Evolutionary conservation across 1,140 invertebrate species (phyloP), one percentile per base, ranked within the genome.

Genomic region (Galendromus occidentalis): DNA sequence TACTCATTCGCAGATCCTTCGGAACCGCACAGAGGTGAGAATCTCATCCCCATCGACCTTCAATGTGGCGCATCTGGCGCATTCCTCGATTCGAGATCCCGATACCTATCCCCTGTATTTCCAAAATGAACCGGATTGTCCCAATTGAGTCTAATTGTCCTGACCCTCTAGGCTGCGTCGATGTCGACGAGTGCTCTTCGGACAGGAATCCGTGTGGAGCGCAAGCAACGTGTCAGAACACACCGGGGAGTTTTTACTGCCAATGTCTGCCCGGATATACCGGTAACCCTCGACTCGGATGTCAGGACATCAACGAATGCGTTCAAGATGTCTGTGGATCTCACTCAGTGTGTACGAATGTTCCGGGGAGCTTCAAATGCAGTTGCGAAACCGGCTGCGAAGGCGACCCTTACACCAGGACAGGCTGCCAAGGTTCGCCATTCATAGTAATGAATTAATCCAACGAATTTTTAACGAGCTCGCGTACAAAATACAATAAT

Each of bases 201-300:
- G 69, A 70, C 59, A 59, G 67, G 25, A 66, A 67, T 71, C 82
- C 84, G 2, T 91, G 88, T 72, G 87, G 87, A 4, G 86, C 85
- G 71, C 87, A 86, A 42, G 90, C 88, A 1, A 83, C 86, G 72
- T 93, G 88, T 74, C 77, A 86, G 18, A 92, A 92, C 70, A 79
- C 81, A n/a, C 76, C 77, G 2, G 88, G 88, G 7, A 83, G 85
- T 1, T 86, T 82, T 74, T 81, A 82, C 67, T 88, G 86, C 76
- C 76, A 81, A 69, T 88, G 86, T 77, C 82, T 81, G n/a, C 75
- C 79, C 69, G 86, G 86, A 68, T 86, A 82, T 75, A 76, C 81
- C 44, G 83, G 83, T 64, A 73, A 77, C 22, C 74, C 76, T 2
- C 66, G 70, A 14, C 7, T 42, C 7, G 64, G 66, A 41, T 70